Evolutionary conservation across 1,140 invertebrate species (phyloP).

Genomic region (Camponotus vicinus): DNA sequence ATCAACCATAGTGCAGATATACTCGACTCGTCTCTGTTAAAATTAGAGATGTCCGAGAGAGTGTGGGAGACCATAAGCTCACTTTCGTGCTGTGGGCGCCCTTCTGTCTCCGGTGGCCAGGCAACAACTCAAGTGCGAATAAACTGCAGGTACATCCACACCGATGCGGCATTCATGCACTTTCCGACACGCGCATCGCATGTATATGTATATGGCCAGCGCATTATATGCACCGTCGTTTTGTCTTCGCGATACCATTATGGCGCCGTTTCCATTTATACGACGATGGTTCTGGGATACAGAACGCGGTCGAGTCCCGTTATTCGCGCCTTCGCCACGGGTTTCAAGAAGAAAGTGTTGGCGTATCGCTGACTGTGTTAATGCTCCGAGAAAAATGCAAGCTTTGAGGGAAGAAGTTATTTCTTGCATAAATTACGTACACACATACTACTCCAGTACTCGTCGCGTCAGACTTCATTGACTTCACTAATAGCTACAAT

Average conservation of each 20-base stretch:
- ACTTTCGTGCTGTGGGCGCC: constrained; percentile 16
- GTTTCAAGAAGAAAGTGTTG: not conserved
- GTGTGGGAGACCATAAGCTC: constrained; percentile 25
- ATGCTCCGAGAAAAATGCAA: constrained; percentile 3
- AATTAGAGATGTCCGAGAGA: constrained; percentile 51
- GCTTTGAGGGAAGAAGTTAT: not conserved
- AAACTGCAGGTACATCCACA: constrained; percentile 58
- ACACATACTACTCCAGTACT: not conserved
- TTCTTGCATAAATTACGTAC: no score
- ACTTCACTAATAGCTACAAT: not conserved
- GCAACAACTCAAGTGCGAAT: constrained; percentile 58
- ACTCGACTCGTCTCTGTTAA: constrained; percentile 42
- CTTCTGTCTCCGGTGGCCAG: constrained; percentile 47
- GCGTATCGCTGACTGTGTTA: constrained; percentile 1
- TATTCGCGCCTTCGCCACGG: not conserved
- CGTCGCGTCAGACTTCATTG: not conserved
- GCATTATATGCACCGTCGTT: constrained; percentile 53
- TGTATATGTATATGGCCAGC: not conserved
- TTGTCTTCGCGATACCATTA: constrained; percentile 72
- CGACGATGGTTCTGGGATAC: constrained; percentile 58
- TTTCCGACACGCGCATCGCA: constrained; percentile 21
- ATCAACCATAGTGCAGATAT: constrained; percentile 4
- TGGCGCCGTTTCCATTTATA: constrained; percentile 66
- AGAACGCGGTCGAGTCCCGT: constrained; percentile 15
- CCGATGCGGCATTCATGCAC: constrained; percentile 48